phyloP scores from a whole-genome alignment of 1,140 invertebrate genomes.

The Dinoponera quadriceps region DNA sequence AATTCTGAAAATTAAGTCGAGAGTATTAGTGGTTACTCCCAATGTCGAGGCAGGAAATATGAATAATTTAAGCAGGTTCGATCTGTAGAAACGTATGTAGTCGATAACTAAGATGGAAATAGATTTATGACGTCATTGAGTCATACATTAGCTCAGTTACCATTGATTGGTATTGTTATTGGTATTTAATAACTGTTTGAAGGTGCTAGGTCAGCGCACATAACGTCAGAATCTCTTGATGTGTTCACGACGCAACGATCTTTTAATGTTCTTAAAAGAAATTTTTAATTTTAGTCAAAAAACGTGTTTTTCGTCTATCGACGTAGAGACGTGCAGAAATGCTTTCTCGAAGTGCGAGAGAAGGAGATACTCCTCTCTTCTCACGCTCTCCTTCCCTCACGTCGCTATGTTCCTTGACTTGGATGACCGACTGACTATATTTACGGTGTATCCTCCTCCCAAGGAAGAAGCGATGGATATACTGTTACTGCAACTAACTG shows the following conservation, averaged over 20 bases:
- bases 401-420: too few relatives aligned
- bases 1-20: neutral
- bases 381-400: constrained; percentile 31
- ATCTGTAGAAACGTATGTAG: neutral
- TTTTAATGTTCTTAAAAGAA: too few relatives aligned
- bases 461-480: constrained; percentile 53
- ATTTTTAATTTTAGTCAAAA: too few relatives aligned
- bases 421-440: neutral
- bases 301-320: too few relatives aligned
- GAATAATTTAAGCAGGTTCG: constrained; percentile 19
- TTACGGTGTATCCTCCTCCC: neutral
- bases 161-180: constrained; percentile 28
- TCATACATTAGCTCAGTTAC: neutral
- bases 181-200: neutral
- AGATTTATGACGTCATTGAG: constrained; percentile 28
- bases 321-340: too few relatives aligned
- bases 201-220: neutral
- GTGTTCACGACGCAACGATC: too few relatives aligned
- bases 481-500: constrained; percentile 78
- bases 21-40: neutral
- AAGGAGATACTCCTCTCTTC: constrained; percentile 6
- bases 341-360: neutral
- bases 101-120: constrained; percentile 9
- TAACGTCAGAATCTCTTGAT: neutral
- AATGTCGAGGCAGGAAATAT: neutral